Evolutionary conservation across 2,888 invertebrate species (phyloP), one percentile per base, ranked within the genome.

Genomic region (Ophion ellenae): DNA sequence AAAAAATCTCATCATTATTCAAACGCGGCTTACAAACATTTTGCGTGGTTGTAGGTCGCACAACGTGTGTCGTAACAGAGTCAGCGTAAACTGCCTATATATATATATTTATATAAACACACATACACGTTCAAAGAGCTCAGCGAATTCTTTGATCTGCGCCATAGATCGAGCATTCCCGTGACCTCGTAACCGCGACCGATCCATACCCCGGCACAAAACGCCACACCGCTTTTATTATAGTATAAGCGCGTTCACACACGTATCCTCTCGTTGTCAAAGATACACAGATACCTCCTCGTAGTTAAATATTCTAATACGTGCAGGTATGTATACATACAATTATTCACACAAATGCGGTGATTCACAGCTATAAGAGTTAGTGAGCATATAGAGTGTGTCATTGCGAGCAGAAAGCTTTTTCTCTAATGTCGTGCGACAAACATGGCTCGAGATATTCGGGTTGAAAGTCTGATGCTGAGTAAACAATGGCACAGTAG

Each of bases 101-200:
- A 32, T 32, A 3, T 32, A 32, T 32, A 32, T 32, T 4, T 32
- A 32, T 79, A 45, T 53, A 71, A 17, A 17, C 53, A 10, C n/a
- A 45, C 6, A 36, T 40, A 40, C 28, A 36, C 61, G 63, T 40
- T 63, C 57, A 70, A 61, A n/a, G 74, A 63, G 78, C 45, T 78
- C 84, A 63, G 81, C 53, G 64, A 81, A 81, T 81, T 85, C 81
- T 77, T 81, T 64, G 85, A 85, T 82, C 81, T 75, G 69, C 74
- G 63, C 77, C 81, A 85, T 78, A 85, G 85, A 85, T 85, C 85
- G 81, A 70, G 81, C 74, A 75, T 85, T 85, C 78, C 81, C 74
- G 78, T 67, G 85, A 82, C 85, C 85, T 85, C 85, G 85, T 85
- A 82, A 85, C 70, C 45, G 45, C 81, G 57, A 81, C 74, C 76